These are phyloP conservation scores for Vireo altiloquus DNA, from an alignment of 2,113 vertebrate species.

Conservation along the genomic window DNA sequence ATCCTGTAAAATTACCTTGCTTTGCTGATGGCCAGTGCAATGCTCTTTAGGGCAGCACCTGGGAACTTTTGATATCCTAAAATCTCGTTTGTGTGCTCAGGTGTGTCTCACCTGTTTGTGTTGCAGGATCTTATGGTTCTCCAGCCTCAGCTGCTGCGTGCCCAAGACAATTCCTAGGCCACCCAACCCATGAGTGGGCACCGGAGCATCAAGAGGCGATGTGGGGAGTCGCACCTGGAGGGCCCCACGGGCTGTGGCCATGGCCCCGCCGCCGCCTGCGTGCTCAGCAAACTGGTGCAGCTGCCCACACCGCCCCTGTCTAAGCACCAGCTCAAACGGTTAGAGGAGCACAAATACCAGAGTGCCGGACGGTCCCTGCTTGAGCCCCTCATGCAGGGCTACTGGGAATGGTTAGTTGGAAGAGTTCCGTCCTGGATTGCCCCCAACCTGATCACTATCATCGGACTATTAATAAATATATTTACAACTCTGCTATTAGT, in stretches of 20 bases:
- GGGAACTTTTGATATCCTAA: neutral
- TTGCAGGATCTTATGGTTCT: slow-evolving; percentile 52
- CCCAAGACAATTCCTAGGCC: neutral
- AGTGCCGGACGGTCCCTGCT: slow-evolving; percentile 92
- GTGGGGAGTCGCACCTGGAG: slow-evolving; percentile 72
- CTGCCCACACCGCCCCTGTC: slow-evolving; percentile 88
- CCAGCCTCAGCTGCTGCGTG: neutral
- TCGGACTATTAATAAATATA: slow-evolving; percentile 93
- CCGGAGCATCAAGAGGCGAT: slow-evolving; percentile 68
- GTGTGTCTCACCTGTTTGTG: neutral
- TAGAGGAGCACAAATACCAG: slow-evolving; percentile 97
- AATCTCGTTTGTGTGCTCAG: neutral
- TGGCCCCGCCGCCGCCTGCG: slow-evolving; percentile 50
- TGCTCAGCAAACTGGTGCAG: slow-evolving; percentile 85
- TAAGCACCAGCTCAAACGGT: slow-evolving; percentile 91
- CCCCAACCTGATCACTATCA: slow-evolving; percentile 95
- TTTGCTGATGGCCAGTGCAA: neutral
- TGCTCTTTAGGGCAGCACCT: neutral
- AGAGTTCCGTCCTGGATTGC: slow-evolving; percentile 93
- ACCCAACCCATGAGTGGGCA: slow-evolving; percentile 76
- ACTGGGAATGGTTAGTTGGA: slow-evolving; percentile 95
- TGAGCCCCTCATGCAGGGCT: slow-evolving; percentile 94
- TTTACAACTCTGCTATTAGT: slow-evolving; percentile 92
- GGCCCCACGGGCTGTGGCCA: slow-evolving; percentile 63
- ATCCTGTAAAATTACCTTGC: neutral